Evolutionary conservation across 2,113 vertebrate species (phyloP).

Genomic region (Malurus elegans): DNA sequence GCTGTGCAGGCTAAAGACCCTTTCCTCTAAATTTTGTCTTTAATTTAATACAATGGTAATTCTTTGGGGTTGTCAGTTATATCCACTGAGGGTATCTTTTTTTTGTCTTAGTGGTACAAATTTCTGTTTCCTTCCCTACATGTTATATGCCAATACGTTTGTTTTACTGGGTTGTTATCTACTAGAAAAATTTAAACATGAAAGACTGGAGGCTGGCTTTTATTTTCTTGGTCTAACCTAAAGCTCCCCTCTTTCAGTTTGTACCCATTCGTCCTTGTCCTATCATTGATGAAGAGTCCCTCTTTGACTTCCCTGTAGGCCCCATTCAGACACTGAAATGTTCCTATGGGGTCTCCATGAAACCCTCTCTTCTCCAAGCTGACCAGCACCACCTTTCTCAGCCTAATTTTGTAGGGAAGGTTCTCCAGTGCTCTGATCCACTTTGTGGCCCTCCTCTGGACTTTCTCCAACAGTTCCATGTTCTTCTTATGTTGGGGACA

Average conservation of each 20-base stretch:
- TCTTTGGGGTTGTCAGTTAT: neutral
- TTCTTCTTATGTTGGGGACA: neutral
- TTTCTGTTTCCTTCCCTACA: rapidly evolving
- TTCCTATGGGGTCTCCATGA: neutral
- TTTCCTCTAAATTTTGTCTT: neutral
- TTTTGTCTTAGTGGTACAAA: neutral
- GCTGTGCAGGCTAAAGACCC: neutral
- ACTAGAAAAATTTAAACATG: neutral
- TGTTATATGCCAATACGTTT: neutral
- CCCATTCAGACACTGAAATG: neutral
- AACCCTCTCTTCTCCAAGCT: neutral
- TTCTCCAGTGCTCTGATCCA: neutral
- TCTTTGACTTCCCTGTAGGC: neutral
- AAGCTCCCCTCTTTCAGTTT: neutral
- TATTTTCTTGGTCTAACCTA: neutral
- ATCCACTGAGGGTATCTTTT: neutral
- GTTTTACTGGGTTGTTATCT: neutral
- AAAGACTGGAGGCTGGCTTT: neutral
- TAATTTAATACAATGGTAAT: neutral
- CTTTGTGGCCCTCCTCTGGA: neutral
- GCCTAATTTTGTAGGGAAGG: neutral
- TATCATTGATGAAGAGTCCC: neutral
- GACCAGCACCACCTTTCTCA: neutral
- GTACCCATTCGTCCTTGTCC: neutral
- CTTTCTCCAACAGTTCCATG: neutral